phyloP scores from a whole-genome alignment of 2,113 vertebrate genomes.

The Albula glossodonta region DNA sequence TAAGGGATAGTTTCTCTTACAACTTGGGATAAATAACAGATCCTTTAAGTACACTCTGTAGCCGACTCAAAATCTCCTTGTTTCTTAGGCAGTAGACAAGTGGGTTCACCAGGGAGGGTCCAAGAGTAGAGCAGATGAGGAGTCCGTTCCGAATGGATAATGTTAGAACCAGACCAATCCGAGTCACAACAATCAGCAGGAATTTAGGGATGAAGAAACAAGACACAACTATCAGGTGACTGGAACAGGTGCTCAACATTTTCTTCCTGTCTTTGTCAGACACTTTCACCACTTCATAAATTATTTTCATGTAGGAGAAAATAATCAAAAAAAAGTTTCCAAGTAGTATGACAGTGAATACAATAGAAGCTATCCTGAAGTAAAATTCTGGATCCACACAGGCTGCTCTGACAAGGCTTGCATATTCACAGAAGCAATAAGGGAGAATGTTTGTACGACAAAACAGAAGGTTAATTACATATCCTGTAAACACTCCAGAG shows the following conservation, averaged over 20 bases:
- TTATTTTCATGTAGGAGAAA: slow-evolving; percentile 25
- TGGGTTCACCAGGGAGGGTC: slow-evolving; percentile 17
- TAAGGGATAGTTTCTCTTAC: neutral
- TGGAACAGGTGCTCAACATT: slow-evolving; percentile 11
- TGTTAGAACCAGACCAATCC: slow-evolving; percentile 3
- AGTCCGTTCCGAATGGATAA: neutral
- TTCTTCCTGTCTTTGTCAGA: neutral
- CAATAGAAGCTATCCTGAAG: neutral
- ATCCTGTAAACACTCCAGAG: neutral
- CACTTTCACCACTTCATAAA: slow-evolving; percentile 14
- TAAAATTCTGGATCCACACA: slow-evolving; percentile 18
- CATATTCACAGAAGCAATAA: slow-evolving; percentile 25
- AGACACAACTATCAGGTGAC: slow-evolving; percentile 16
- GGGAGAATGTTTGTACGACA: slow-evolving; percentile 6
- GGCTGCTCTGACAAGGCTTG: slow-evolving; percentile 15
- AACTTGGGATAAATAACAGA: neutral
- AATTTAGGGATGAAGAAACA: neutral
- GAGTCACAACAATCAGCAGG: neutral
- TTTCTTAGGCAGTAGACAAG: slow-evolving; percentile 11
- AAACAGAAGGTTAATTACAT: neutral
- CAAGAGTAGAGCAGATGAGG: slow-evolving; percentile 14
- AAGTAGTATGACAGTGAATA: neutral
- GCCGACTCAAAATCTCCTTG: neutral
- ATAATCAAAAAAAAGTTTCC: neutral
- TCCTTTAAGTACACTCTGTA: neutral